These are phyloP conservation scores for Hapalemur alaotrensis DNA, from an alignment of 2,797 vertebrate species.

Conservation along the genomic window DNA sequence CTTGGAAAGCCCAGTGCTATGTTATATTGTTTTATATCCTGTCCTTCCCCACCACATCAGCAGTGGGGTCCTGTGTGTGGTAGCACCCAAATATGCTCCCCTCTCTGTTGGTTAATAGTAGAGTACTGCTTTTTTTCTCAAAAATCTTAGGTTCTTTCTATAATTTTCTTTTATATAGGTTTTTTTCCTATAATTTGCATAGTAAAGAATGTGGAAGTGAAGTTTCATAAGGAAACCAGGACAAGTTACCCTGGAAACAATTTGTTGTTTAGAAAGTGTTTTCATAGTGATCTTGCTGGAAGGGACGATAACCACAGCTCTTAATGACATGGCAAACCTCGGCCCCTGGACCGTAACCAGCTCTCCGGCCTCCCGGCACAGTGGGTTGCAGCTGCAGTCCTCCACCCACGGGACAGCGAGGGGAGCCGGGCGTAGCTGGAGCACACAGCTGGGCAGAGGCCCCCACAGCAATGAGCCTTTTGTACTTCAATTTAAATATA, in stretches of 20 bases:
- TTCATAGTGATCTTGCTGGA: background rate
- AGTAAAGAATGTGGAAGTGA: background rate
- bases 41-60: background rate
- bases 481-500: background rate
- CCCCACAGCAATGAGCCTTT: background rate
- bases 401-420: background rate
- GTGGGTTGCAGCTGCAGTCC: background rate
- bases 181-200: background rate
- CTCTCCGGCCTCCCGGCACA: background rate
- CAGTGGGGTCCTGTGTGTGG: accelerated
- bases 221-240: background rate
- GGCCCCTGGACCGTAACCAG: too few species aligned
- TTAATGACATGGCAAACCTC: background rate
- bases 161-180: background rate
- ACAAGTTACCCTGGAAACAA: background rate
- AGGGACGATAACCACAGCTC: background rate
- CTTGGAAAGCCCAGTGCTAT: background rate
- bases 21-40: background rate
- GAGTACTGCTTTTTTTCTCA: background rate
- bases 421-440: background rate
- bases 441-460: background rate
- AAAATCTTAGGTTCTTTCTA: background rate
- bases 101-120: background rate
- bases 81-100: background rate
- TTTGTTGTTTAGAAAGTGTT: background rate